Percentiles rank a stretch among this genome's conserved stretches.
Conservation (phyloP, 1,140 invertebrate species). For the Armadillidium nasatum region DNA sequence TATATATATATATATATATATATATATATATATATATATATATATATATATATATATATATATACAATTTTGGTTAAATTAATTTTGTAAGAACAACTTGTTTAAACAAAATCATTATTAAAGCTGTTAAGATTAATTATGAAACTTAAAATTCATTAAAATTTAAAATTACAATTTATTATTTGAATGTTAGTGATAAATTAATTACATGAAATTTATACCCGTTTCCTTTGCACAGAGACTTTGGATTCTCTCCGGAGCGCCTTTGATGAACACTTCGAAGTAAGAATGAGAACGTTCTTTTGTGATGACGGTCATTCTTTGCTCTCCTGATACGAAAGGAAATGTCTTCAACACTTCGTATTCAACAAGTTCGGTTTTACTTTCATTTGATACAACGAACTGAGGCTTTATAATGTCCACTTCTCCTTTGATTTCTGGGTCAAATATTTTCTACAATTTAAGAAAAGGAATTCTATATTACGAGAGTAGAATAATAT, state of each 20-base stretch:
- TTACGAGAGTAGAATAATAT: no score
- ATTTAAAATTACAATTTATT: no score
- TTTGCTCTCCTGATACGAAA: constrained; percentile 25
- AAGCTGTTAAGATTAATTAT: no score
- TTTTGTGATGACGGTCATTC: constrained; percentile 24
- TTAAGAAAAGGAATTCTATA: no score
- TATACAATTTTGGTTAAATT: no score
- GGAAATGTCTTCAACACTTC: constrained; percentile 26
- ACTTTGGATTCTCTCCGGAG: neutral
- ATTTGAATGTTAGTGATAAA: no score
- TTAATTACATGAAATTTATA: neutral
- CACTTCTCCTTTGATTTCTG: neutral
- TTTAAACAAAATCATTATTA: no score
- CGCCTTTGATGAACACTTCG: constrained; percentile 24
- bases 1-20: no score
- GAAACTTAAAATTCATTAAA: no score
- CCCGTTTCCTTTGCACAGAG: neutral
- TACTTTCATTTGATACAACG: neutral
- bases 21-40: no score
- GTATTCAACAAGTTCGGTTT: neutral
- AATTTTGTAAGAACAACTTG: no score
- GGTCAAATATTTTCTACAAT: neutral
- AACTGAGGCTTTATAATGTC: neutral
- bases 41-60: no score
- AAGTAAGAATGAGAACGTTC: neutral